Percentiles rank a stretch among this genome's conserved stretches.
These are phyloP conservation scores for Cladorhizidae sp. DNA, from an alignment of 37 sponge, comb jelly and placozoan species.

Conservation along the genomic window DNA sequence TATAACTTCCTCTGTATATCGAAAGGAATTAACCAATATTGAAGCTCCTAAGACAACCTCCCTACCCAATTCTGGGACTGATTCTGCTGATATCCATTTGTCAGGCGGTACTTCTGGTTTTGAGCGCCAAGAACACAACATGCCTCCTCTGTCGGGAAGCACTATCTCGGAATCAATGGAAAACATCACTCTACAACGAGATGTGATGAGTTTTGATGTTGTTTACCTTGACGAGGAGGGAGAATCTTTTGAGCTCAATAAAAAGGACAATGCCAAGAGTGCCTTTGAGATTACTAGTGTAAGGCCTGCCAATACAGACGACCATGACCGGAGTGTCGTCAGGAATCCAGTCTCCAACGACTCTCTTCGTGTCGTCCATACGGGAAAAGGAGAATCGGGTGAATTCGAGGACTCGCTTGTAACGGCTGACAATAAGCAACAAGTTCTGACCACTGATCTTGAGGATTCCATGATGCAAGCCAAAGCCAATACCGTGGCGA, in stretches of 20 bases:
- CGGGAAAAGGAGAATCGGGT: background rate
- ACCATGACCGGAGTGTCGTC: background rate
- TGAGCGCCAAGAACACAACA: background rate
- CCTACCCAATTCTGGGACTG: no score
- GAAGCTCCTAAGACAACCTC: no score
- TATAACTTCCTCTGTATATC: no score
- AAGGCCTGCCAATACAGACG: background rate
- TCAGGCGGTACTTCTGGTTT: background rate
- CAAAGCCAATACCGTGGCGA: background rate
- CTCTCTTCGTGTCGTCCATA: background rate
- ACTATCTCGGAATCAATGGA: conserved; percentile 1
- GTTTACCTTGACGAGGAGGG: conserved; percentile 21
- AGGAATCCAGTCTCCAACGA: conserved; percentile 7
- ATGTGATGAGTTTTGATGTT: conserved; percentile 13
- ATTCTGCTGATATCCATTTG: background rate
- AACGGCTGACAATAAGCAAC: background rate
- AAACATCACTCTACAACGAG: background rate
- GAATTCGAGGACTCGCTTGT: background rate
- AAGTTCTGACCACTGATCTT: background rate
- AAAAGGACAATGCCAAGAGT: conserved; percentile 24
- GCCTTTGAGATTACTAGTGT: conserved; percentile 60
- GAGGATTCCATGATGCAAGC: conserved; percentile 2
- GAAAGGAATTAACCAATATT: no score
- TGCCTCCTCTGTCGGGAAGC: background rate
- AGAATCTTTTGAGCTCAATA: background rate